Evolutionary conservation across 2,113 vertebrate species (phyloP).

Genomic region (Peromyscus leucopus): DNA sequence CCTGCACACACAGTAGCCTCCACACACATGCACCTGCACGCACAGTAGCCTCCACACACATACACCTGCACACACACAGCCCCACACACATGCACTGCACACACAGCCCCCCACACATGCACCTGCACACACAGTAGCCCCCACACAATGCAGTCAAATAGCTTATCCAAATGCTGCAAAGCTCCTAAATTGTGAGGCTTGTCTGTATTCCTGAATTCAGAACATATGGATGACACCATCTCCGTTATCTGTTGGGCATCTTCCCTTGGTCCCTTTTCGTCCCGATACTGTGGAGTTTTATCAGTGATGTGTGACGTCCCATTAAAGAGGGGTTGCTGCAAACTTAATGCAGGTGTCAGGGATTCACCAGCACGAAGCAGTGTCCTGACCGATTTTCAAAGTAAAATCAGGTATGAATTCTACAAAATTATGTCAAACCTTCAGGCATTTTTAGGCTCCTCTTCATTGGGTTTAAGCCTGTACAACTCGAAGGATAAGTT

Average conservation of each 20-base stretch:
- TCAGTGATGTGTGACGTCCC: not conserved
- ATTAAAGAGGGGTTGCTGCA: not conserved
- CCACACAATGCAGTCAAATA: not conserved
- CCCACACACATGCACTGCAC: not conserved
- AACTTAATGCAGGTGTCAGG: not conserved
- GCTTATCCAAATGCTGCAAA: not conserved
- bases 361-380: not conserved
- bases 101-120: not conserved
- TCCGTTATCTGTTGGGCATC: not conserved
- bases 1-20: no score
- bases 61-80: not conserved
- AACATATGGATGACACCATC: not conserved
- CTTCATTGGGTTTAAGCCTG: not conserved
- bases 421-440: not conserved
- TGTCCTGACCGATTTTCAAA: slow-evolving; percentile 17
- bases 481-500: not conserved
- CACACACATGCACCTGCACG: no score
- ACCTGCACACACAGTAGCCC: not conserved
- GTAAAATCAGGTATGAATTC: slow-evolving; percentile 15
- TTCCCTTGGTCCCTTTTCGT: not conserved
- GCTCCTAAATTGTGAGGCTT: not conserved
- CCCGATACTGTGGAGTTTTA: not conserved
- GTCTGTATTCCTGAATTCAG: not conserved
- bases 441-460: not conserved
- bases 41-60: no score